These are phyloP conservation scores for Triops longicaudatus DNA, from an alignment of 1,140 invertebrate species.

Conservation along the genomic window DNA sequence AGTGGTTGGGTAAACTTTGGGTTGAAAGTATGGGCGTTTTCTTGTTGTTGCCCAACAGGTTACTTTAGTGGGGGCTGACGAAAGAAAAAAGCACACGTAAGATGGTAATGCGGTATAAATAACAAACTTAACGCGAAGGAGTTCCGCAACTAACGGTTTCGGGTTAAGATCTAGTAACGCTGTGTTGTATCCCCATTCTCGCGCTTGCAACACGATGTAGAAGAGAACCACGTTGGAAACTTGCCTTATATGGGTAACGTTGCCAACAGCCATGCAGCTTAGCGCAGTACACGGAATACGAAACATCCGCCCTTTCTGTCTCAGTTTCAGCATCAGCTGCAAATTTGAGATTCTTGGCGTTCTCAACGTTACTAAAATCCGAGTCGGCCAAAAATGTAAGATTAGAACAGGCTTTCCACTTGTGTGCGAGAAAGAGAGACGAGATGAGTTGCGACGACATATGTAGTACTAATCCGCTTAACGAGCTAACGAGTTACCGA, in stretches of 20 bases:
- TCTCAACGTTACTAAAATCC: background rate
- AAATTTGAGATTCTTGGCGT: slow-evolving; percentile 3
- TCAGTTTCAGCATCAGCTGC: slow-evolving; percentile 14
- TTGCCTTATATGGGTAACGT: background rate
- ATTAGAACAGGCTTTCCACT: background rate
- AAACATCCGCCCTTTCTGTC: slow-evolving; percentile 10
- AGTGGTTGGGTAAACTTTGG: background rate
- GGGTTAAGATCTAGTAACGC: background rate
- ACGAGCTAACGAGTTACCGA: background rate
- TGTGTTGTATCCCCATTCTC: background rate
- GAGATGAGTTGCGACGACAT: background rate
- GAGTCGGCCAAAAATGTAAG: background rate
- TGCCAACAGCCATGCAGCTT: background rate
- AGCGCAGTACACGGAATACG: background rate
- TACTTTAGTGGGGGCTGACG: background rate
- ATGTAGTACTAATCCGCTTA: background rate
- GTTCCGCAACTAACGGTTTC: background rate
- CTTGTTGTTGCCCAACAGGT: background rate
- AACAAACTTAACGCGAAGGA: background rate
- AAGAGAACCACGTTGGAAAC: background rate
- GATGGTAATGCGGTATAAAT: background rate
- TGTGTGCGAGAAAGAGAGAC: too few species aligned
- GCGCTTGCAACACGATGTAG: too few species aligned
- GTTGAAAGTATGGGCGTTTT: slow-evolving; percentile 7
- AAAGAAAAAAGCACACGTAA: background rate